Base-by-base conservation (phyloP, 1,140 invertebrate species). In the Drosophila leontia region DNA sequence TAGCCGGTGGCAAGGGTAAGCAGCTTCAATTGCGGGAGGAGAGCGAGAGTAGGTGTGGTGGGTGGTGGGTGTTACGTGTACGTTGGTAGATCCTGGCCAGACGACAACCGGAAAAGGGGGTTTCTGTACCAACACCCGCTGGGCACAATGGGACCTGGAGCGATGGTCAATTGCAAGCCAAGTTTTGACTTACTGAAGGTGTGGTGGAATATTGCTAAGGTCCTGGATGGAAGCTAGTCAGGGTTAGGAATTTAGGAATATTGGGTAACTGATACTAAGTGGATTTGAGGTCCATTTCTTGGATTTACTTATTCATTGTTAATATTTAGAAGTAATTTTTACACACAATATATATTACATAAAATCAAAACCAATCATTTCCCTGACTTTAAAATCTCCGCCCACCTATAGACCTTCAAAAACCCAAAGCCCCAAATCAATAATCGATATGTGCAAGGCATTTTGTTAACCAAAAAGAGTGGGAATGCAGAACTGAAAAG, bases 111-210 rank as follows among this genome's bases (percentile, higher is more conserved):
- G 55, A 88, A 34, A 26, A 83, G 74, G 80, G 68, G 55, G 68
- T 26, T 39, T 23, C 26, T 17, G 61, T 50, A 51, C 50, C 51
- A 72, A 60, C 64, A 35, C 12, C 45, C 55, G 7, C 17, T 35
- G 41, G 35, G n/a, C 23, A 19, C 29, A 34, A 68, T 35, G 37
- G 60, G 47, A 64, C 64, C 61, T 59, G 68, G 62, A 72, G 78
- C 78, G 84, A 47, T 88, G 84, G 84, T 88, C 84, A 88, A 87
- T 87, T 87, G 84, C 84, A 84, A 88, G 84, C 84, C 84, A 90
- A 84, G 84, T 78, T 88, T 68, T 76, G 47, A 61, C 65, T 64
- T 72, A 68, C 35, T 2, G 12, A 1, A 37, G 42, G 42, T 69
- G 42, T 50, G 7, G 7, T n/a, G 45, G 7, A 7, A 29, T 23